Conservation (phyloP, 2,797 vertebrate species). For the Lerista edwardsae region DNA sequence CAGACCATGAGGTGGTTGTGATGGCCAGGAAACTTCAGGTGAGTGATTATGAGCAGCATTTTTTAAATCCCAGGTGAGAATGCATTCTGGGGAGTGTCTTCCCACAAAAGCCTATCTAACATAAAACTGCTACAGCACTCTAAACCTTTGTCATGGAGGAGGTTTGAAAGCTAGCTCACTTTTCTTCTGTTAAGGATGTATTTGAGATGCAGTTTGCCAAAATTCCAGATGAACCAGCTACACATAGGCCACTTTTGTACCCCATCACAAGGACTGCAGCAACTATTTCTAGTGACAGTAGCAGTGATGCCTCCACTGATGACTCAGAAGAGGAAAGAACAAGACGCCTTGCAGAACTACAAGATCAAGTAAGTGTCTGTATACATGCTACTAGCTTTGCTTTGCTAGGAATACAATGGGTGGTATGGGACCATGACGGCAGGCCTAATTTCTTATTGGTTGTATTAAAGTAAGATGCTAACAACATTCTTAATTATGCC, state of each 20-base stretch:
- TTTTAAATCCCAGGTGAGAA: not conserved
- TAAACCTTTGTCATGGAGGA: not conserved
- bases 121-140: not conserved
- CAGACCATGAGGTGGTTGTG: conserved; percentile 85
- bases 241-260: conserved; percentile 33
- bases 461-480: not conserved
- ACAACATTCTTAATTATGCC: not conserved
- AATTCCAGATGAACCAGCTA: conserved; percentile 79
- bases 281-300: conserved; percentile 65
- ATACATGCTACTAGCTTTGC: too few relatives aligned
- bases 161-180: conserved; percentile 7
- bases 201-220: conserved; percentile 89
- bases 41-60: conserved; percentile 35
- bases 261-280: conserved; percentile 35
- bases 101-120: too few relatives aligned
- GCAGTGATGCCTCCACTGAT: conserved; percentile 73
- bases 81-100: not conserved
- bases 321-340: conserved; percentile 75
- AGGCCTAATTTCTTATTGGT: not conserved
- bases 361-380: conserved; percentile 81
- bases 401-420: not conserved
- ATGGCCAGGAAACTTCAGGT: conserved; percentile 95
- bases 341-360: conserved; percentile 77
- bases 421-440: not conserved
- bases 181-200: conserved; percentile 81